Evolutionary conservation across 2,888 invertebrate genomes (phyloP).

Genomic region (Drosophila emarginata): DNA sequence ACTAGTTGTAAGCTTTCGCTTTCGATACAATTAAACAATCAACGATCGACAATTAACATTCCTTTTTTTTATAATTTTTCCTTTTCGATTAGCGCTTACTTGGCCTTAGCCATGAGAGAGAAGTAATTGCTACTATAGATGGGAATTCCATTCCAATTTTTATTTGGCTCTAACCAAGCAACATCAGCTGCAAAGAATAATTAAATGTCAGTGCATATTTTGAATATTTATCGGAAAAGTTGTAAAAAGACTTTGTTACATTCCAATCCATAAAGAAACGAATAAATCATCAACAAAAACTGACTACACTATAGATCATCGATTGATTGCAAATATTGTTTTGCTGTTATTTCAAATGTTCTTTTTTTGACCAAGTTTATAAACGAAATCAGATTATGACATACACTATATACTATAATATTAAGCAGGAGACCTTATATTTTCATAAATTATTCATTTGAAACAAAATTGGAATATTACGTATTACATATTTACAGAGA

Average conservation of each 20-base stretch:
- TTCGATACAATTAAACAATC: constrained; percentile 63
- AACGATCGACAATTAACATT: constrained; percentile 28
- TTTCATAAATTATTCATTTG: constrained; percentile 4
- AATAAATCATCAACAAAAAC: too few species aligned
- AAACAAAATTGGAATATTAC: constrained; percentile 6
- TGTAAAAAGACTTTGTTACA: neutral
- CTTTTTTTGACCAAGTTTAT: neutral
- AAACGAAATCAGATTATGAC: neutral
- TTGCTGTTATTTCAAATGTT: neutral
- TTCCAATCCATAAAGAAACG: neutral
- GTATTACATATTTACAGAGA: constrained; percentile 12
- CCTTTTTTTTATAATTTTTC: neutral
- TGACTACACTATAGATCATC: neutral
- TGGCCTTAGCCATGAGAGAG: constrained; percentile 10
- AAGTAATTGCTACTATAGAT: neutral
- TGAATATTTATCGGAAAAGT: neutral
- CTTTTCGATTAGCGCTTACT: constrained; percentile 13
- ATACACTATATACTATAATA: neutral
- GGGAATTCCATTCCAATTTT: constrained; percentile 14
- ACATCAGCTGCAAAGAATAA: neutral
- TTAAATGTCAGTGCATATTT: neutral
- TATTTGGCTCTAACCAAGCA: neutral
- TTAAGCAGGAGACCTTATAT: constrained; percentile 9
- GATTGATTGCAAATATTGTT: neutral
- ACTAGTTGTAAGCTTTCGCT: constrained; percentile 67